These are phyloP conservation scores for Falco berigora DNA, from an alignment of 2,797 vertebrate species.

Conservation along the genomic window DNA sequence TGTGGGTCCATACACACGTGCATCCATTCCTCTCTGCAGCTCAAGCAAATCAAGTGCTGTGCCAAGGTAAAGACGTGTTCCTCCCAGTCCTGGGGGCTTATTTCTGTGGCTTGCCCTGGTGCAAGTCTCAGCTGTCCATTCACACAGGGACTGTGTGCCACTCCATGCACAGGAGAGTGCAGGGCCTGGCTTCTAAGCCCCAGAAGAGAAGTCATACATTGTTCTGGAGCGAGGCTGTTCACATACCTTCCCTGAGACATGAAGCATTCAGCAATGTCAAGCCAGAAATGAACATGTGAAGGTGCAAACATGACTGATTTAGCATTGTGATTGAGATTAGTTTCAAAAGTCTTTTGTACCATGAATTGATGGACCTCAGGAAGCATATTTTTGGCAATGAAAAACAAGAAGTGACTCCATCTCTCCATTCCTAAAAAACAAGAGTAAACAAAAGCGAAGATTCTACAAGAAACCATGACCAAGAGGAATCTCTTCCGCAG, in stretches of 20 bases:
- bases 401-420: not conserved
- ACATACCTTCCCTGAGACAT: not conserved
- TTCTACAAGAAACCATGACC: not conserved
- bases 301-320: not conserved
- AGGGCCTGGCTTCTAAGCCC: not conserved
- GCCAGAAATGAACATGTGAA: not conserved
- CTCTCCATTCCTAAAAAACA: not conserved
- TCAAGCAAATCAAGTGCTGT: not conserved
- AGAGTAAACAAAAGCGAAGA: not conserved
- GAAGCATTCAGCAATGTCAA: not conserved
- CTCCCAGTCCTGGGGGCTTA: not conserved
- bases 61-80: not conserved
- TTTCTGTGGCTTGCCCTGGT: not conserved
- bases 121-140: not conserved
- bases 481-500: not conserved
- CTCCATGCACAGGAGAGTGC: not conserved
- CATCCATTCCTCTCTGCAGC: not conserved
- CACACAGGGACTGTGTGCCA: not conserved
- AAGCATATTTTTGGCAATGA: not conserved
- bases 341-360: not conserved
- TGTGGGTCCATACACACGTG: not conserved
- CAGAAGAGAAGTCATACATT: rapidly evolving
- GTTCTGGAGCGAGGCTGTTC: not conserved
- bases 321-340: not conserved
- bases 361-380: not conserved